These are phyloP conservation scores for Sparus aurata DNA, from an alignment of 2,797 vertebrate genomes.

Conservation along the genomic window DNA sequence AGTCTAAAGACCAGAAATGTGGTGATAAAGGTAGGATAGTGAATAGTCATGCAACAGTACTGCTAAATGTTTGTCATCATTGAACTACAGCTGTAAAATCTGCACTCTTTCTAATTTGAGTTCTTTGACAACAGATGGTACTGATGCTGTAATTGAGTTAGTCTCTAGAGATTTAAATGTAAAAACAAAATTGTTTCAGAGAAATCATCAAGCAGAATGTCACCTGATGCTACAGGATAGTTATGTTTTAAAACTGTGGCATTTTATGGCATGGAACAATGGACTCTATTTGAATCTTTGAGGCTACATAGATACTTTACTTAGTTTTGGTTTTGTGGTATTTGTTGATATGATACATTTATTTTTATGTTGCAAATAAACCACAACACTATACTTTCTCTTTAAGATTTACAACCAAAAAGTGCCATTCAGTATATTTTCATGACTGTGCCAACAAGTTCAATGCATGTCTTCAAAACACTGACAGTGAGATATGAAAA, in stretches of 20 bases:
- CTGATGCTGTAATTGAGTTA: too few relatives aligned
- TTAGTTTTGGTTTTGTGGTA: background rate
- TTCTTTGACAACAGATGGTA: too few relatives aligned
- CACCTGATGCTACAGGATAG: background rate
- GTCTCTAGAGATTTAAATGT: too few relatives aligned
- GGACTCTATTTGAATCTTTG: background rate
- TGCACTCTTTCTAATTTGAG: background rate
- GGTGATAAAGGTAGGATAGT: constrained; percentile 51
- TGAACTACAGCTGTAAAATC: background rate
- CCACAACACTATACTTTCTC: background rate
- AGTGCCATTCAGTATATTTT: background rate
- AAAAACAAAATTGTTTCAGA: too few relatives aligned
- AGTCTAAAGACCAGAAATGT: constrained; percentile 49
- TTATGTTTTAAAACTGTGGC: too few relatives aligned
- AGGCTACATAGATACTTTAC: background rate
- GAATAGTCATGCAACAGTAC: background rate
- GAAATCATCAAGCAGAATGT: background rate
- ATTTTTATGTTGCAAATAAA: background rate
- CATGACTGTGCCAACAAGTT: constrained; percentile 10
- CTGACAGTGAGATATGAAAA: constrained; percentile 1
- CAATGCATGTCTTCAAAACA: background rate
- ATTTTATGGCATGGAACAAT: background rate
- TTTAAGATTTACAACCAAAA: background rate
- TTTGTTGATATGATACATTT: too few relatives aligned
- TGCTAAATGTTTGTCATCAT: background rate